Percentiles rank a stretch among this genome's conserved stretches.
Conservation (phyloP, 2,888 invertebrate genomes). For the Drosophila picticornis region DNA sequence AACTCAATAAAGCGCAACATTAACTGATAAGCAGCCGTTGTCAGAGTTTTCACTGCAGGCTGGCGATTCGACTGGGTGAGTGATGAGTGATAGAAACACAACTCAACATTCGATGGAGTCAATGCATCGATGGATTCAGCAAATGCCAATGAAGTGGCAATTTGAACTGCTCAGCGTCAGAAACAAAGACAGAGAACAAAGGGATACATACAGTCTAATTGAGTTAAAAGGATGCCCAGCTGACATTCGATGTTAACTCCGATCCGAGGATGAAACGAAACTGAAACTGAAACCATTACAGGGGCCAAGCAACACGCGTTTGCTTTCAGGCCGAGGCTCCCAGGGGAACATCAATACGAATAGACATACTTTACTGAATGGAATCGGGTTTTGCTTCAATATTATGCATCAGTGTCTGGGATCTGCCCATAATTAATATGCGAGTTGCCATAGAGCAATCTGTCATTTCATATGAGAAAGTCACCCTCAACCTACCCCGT, state of each 20-base stretch:
- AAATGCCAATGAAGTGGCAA: conserved; percentile 45
- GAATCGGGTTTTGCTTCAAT: conserved; percentile 44
- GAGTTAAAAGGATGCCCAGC: conserved; percentile 24
- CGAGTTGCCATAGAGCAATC: conserved; percentile 56
- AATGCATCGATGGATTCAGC: conserved; percentile 25
- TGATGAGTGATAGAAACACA: conserved; percentile 49
- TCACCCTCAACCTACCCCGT: conserved; percentile 19
- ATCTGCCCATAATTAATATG: conserved; percentile 69
- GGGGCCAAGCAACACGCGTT: conserved; percentile 27
- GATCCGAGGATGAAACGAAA: conserved; percentile 29
- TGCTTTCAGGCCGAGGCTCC: conserved; percentile 47
- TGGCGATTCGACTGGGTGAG: conserved; percentile 38
- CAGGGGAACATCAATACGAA: conserved; percentile 28
- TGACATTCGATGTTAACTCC: background rate
- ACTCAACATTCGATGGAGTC: conserved; percentile 16
- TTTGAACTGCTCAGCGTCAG: conserved; percentile 18
- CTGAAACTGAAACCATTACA: conserved; percentile 24
- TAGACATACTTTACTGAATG: conserved; percentile 37
- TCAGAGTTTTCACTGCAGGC: conserved; percentile 12
- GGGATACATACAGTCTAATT: conserved; percentile 31
- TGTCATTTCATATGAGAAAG: conserved; percentile 39
- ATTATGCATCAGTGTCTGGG: conserved; percentile 9
- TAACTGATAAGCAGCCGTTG: conserved; percentile 57
- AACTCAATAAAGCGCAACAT: conserved; percentile 61
- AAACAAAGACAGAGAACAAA: conserved; percentile 37